A percentile compares a stretch with the other conserved stretches of the same genome.
phyloP scores from a whole-genome alignment of 1,140 invertebrate species.

The Agraylea sexmaculata region DNA sequence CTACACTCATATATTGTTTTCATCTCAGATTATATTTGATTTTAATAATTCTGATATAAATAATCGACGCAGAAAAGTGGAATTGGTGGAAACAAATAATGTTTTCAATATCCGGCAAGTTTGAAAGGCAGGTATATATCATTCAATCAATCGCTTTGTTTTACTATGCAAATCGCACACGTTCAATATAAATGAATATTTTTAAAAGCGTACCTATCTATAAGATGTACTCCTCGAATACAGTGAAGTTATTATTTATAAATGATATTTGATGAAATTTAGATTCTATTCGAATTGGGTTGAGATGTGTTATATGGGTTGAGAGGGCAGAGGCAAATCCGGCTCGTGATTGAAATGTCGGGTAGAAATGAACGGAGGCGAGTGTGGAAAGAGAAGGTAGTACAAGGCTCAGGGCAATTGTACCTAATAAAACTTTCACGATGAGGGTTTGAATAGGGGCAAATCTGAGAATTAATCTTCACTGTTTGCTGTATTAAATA shows the following conservation, averaged over 20 bases:
- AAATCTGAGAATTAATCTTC: constrained; percentile 15
- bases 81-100: no score
- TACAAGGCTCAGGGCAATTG: constrained; percentile 1
- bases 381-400: background rate
- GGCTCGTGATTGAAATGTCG: no score
- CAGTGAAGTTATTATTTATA: background rate
- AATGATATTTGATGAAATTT: constrained; percentile 8
- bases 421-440: constrained; percentile 13
- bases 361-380: background rate
- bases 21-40: no score
- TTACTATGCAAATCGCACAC: no score
- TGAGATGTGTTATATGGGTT: background rate
- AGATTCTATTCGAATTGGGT: background rate
- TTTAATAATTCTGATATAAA: no score
- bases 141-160: no score
- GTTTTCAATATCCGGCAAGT: no score
- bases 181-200: no score
- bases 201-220: no score
- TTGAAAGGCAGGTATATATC: no score
- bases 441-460: constrained; percentile 8
- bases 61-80: no score
- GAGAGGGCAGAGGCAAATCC: background rate
- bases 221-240: background rate
- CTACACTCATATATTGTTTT: no score
- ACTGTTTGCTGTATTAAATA: constrained; percentile 10